Evolutionary conservation across 1,140 invertebrate genomes (phyloP).

Genomic region (Galleria mellonella): DNA sequence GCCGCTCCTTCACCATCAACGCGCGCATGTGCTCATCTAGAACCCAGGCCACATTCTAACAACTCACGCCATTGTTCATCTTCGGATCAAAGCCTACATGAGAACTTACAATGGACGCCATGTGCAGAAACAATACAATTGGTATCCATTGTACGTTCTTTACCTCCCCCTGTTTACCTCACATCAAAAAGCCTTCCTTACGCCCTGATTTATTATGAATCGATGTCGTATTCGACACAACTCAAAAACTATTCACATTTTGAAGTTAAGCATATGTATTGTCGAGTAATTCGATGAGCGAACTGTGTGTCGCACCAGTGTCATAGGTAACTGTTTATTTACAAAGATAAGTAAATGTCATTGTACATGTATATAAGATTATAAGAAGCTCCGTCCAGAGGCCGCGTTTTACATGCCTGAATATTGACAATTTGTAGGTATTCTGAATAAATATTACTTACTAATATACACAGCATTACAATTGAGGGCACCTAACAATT

Average conservation of each 20-base stretch:
- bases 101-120: constrained; percentile 38
- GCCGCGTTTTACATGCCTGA: constrained; percentile 20
- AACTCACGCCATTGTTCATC: constrained; percentile 20
- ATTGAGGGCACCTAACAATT: too few species aligned
- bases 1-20: constrained; percentile 78
- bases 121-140: background rate
- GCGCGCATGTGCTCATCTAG: constrained; percentile 75
- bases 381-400: constrained; percentile 36
- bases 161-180: constrained; percentile 69
- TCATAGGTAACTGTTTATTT: constrained; percentile 9
- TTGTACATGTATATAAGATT: constrained; percentile 13
- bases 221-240: constrained; percentile 40
- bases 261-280: constrained; percentile 62
- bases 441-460: too few species aligned
- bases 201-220: constrained; percentile 55
- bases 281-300: constrained; percentile 29
- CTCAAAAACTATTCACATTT: constrained; percentile 74
- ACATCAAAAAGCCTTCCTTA: constrained; percentile 50
- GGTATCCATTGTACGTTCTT: constrained; percentile 37
- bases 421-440: constrained; percentile 6
- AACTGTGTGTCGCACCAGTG: constrained; percentile 56
- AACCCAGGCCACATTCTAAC: constrained; percentile 58
- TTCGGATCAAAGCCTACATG: constrained; percentile 1
- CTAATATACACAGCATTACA: too few species aligned
- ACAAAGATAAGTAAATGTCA: constrained; percentile 4